Conservation (phyloP, 2,113 vertebrate genomes). For the Leucopternis melanops region DNA sequence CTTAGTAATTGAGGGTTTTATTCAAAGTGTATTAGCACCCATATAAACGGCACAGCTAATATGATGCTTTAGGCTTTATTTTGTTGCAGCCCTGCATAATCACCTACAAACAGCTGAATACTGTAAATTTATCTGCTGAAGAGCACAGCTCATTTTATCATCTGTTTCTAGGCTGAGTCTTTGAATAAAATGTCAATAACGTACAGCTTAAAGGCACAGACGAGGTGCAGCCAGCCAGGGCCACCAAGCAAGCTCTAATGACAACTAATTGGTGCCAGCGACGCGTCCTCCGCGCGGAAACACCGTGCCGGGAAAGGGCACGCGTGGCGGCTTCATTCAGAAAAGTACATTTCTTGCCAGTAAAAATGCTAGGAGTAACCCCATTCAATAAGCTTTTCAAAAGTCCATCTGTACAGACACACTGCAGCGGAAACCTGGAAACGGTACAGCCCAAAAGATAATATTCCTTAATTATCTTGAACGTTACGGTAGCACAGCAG, state of each 20-base stretch:
- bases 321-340: not conserved
- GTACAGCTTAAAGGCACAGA: slow-evolving; percentile 36
- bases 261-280: not conserved
- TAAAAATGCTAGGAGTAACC: not conserved
- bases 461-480: rapidly evolving
- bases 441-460: rapidly evolving
- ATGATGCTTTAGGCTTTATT: slow-evolving; percentile 68
- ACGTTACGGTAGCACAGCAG: rapidly evolving
- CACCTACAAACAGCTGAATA: slow-evolving; percentile 56
- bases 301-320: not conserved
- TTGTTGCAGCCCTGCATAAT: slow-evolving; percentile 57
- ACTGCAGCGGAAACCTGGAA: not conserved
- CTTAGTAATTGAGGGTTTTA: slow-evolving; percentile 74
- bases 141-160: slow-evolving; percentile 36
- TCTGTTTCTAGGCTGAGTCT: slow-evolving; percentile 23
- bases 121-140: slow-evolving; percentile 45
- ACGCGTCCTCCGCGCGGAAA: not conserved
- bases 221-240: slow-evolving; percentile 16
- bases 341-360: not conserved
- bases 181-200: slow-evolving; percentile 38
- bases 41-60: slow-evolving; percentile 62
- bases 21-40: slow-evolving; percentile 73
- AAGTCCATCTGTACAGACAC: not conserved
- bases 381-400: rapidly evolving
- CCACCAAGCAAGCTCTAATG: not conserved